A percentile compares a stretch with the other conserved stretches of the same genome.
Evolutionary conservation across 2,888 invertebrate species (phyloP).

Genomic region (Bugulina stolonifera): DNA sequence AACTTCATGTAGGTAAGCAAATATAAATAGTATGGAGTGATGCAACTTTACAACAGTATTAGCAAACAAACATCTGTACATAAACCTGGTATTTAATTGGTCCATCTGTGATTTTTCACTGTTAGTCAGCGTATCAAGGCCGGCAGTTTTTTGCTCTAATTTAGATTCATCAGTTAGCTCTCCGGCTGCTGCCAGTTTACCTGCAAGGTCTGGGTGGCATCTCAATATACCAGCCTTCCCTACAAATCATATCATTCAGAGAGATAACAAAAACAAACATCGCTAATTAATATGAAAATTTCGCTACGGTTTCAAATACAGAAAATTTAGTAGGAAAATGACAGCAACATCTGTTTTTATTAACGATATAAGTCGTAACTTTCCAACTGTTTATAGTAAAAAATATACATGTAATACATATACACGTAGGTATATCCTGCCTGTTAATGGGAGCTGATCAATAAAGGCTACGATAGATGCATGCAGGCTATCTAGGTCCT

Average conservation of each 20-base stretch:
- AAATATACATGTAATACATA: not conserved
- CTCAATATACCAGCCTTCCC: constrained; percentile 37
- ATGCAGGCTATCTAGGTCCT: constrained; percentile 29
- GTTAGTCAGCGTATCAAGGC: constrained; percentile 32
- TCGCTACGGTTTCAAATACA: too few relatives aligned
- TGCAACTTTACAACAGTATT: not conserved
- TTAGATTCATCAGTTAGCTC: constrained; percentile 34
- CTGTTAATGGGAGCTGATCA: constrained; percentile 32
- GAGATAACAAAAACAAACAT: not conserved
- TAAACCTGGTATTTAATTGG: not conserved
- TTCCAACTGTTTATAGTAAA: not conserved
- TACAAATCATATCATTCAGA: constrained; percentile 25
- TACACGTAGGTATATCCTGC: constrained; percentile 26
- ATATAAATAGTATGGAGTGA: too few relatives aligned
- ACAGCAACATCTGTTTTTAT: too few relatives aligned
- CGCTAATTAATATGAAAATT: too few relatives aligned
- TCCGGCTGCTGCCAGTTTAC: constrained; percentile 32
- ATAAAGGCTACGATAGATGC: constrained; percentile 30
- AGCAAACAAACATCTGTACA: not conserved
- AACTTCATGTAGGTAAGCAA: too few relatives aligned
- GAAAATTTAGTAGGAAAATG: too few relatives aligned
- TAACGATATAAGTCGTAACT: too few relatives aligned
- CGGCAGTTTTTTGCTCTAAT: constrained; percentile 34
- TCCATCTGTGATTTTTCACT: constrained; percentile 30
- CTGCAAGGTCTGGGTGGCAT: constrained; percentile 37